A percentile compares a stretch with the other conserved stretches of the same genome.
These are phyloP conservation scores for Drosophila mojavensis DNA, from an alignment of 1,140 invertebrate species.

Conservation along the genomic window DNA sequence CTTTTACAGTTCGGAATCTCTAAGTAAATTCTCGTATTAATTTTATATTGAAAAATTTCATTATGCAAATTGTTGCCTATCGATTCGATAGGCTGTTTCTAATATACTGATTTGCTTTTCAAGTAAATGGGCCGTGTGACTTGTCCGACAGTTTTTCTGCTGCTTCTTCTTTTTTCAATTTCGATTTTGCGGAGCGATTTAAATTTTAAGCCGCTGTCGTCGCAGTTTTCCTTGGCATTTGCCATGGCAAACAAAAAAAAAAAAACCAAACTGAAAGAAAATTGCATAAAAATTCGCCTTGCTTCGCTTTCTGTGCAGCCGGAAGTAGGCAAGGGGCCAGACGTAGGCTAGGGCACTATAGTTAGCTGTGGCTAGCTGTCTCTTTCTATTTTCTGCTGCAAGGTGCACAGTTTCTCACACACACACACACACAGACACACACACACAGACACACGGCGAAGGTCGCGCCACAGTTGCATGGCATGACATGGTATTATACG, in stretches of 20 bases:
- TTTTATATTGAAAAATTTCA: conserved; percentile 16
- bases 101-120: background rate
- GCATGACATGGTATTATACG: conserved; percentile 35
- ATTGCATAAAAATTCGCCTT: conserved; percentile 48
- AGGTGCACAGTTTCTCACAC: conserved; percentile 77
- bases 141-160: conserved; percentile 5
- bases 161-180: conserved; percentile 46
- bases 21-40: background rate
- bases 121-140: background rate
- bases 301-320: conserved; percentile 6
- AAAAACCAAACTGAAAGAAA: background rate
- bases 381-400: conserved; percentile 42
- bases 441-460: conserved; percentile 49
- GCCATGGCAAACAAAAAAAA: conserved; percentile 20
- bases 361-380: conserved; percentile 28
- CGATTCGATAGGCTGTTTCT: conserved; percentile 19
- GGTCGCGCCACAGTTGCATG: conserved; percentile 54
- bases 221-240: conserved; percentile 49
- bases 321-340: background rate
- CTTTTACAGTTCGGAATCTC: background rate
- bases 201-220: conserved; percentile 47
- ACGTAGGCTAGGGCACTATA: conserved; percentile 1
- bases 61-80: conserved; percentile 58
- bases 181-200: conserved; percentile 64
- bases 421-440: conserved; percentile 33